A percentile compares a stretch with the other conserved stretches of the same genome.
Evolutionary conservation across 64 coral and sea anemone species (phyloP).

Genomic region (Dendrophyllia cribrosa): DNA sequence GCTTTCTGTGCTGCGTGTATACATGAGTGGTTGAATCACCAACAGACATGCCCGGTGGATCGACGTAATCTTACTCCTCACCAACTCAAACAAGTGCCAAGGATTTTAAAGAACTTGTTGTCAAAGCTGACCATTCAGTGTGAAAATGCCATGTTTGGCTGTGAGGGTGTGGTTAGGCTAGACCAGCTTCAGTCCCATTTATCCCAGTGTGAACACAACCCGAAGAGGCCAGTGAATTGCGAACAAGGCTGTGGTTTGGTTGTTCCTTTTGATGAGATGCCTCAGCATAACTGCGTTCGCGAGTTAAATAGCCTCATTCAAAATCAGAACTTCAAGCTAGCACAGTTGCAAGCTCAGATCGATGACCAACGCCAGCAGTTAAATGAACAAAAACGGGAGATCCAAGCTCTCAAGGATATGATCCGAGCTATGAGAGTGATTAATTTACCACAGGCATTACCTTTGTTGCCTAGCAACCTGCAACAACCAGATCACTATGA

Average conservation of each 20-base stretch:
- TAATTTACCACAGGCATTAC: conserved; percentile 78
- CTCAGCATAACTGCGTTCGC: conserved; percentile 90
- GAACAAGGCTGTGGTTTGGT: conserved; percentile 89
- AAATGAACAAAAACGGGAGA: conserved; percentile 91
- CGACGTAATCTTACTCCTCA: conserved; percentile 80
- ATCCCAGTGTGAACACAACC: conserved; percentile 91
- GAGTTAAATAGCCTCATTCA: conserved; percentile 86
- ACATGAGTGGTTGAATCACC: conserved; percentile 94
- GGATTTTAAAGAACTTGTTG: conserved; percentile 89
- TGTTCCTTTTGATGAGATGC: conserved; percentile 93
- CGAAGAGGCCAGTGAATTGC: conserved; percentile 88
- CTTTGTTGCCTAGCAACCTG: conserved; percentile 45
- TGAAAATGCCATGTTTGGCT: conserved; percentile 89
- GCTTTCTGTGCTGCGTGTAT: conserved; percentile 96
- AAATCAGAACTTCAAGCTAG: conserved; percentile 91
- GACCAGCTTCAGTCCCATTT: conserved; percentile 85
- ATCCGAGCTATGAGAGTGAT: conserved; percentile 88
- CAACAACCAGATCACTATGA: conserved; percentile 54
- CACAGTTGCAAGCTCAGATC: conserved; percentile 90
- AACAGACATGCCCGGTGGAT: conserved; percentile 85
- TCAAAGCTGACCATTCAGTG: conserved; percentile 88
- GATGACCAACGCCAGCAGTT: conserved; percentile 86
- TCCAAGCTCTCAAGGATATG: conserved; percentile 94
- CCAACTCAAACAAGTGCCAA: conserved; percentile 92
- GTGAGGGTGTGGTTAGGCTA: conserved; percentile 80